These are phyloP conservation scores for Tragulus kanchil DNA, from an alignment of 2,113 vertebrate genomes.

Conservation along the genomic window DNA sequence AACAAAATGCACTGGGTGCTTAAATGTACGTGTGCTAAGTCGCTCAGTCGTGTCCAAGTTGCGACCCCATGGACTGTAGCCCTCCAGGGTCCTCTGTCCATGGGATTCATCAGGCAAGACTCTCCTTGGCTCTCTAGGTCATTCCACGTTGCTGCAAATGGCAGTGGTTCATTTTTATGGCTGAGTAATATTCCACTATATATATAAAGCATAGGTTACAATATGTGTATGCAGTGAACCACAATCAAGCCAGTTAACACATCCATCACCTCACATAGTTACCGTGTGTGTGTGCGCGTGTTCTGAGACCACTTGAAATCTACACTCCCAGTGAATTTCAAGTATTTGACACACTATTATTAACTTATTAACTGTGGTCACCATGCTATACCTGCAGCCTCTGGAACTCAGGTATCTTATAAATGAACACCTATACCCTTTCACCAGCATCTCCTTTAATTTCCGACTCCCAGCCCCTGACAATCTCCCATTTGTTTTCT, in stretches of 20 bases:
- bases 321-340: not conserved
- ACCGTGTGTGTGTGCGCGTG: rapidly evolving
- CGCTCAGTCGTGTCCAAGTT: too few species aligned
- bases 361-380: not conserved
- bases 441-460: too few species aligned
- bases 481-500: not conserved
- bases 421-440: not conserved
- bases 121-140: not conserved
- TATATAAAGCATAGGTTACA: not conserved
- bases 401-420: not conserved
- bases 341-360: not conserved
- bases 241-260: not conserved
- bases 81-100: too few species aligned
- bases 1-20: not conserved
- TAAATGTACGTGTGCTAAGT: not conserved
- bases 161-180: not conserved
- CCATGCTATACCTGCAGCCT: not conserved
- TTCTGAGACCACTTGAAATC: not conserved
- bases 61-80: too few species aligned
- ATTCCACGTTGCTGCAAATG: not conserved
- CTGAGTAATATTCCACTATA: not conserved
- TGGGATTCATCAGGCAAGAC: too few species aligned
- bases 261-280: not conserved
- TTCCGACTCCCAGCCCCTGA: not conserved
- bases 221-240: rapidly evolving